These are phyloP conservation scores for Tetraodon nigroviridis DNA, from an alignment of 2,113 vertebrate species.

Conservation along the genomic window DNA sequence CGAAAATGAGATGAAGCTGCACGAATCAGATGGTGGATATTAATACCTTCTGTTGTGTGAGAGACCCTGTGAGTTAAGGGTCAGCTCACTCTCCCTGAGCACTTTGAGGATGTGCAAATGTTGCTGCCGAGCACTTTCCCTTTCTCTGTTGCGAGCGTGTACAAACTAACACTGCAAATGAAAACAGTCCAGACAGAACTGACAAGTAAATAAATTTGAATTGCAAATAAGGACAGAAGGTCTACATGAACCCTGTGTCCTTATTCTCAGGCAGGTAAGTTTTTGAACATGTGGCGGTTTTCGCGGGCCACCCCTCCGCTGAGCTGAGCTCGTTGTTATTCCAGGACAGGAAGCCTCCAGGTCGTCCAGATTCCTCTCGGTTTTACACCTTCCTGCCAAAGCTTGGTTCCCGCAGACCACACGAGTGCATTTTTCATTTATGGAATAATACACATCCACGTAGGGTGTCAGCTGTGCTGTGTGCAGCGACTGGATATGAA, in stretches of 20 bases:
- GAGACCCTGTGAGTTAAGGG: conserved; percentile 16
- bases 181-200: too few species aligned
- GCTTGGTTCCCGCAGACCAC: conserved; percentile 2
- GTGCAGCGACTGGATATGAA: conserved; percentile 55
- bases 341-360: too few species aligned
- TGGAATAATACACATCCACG: conserved; percentile 54
- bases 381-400: conserved; percentile 9
- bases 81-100: conserved; percentile 41
- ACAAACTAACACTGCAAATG: conserved; percentile 17
- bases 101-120: conserved; percentile 48
- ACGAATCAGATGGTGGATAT: conserved; percentile 18
- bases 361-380: background rate
- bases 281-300: too few species aligned
- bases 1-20: conserved; percentile 19
- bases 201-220: too few species aligned
- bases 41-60: conserved; percentile 24
- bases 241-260: too few species aligned
- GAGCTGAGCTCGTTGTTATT: too few species aligned
- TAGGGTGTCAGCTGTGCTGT: conserved; percentile 54
- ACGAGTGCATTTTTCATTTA: conserved; percentile 53
- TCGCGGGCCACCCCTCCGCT: too few species aligned
- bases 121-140: conserved; percentile 32
- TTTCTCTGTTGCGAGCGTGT: conserved; percentile 37
- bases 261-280: too few species aligned
- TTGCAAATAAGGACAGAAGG: too few species aligned